Conservation (phyloP, 2,797 vertebrate genomes). For the Leuciscus waleckii region DNA sequence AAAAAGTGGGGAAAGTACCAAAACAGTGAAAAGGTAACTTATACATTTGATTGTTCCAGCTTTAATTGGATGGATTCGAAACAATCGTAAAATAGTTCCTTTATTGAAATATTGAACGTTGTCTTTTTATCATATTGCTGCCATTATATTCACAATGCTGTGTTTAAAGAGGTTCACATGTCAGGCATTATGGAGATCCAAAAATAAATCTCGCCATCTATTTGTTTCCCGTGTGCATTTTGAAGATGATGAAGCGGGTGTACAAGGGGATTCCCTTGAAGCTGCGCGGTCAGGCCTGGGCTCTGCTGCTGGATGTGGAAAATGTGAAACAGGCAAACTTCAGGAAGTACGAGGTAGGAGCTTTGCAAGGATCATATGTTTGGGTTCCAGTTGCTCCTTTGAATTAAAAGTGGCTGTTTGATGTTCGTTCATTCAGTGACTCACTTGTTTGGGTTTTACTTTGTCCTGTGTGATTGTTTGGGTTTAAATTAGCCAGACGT, state of each 20-base stretch:
- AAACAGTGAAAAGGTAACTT: slow-evolving; percentile 84
- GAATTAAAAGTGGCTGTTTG: slow-evolving; percentile 17
- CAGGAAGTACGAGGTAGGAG: slow-evolving; percentile 86
- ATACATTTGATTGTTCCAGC: not conserved
- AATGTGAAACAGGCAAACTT: slow-evolving; percentile 83
- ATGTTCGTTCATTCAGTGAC: not conserved
- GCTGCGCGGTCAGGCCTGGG: slow-evolving; percentile 87
- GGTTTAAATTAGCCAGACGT: slow-evolving; percentile 11
- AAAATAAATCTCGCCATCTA: not conserved
- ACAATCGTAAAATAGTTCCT: not conserved
- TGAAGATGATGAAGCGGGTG: slow-evolving; percentile 83
- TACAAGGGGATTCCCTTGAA: slow-evolving; percentile 89
- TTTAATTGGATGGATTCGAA: not conserved
- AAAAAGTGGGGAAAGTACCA: slow-evolving; percentile 89
- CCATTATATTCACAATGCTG: not conserved
- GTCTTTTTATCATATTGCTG: not conserved
- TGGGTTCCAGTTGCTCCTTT: not conserved
- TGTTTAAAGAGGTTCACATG: not conserved
- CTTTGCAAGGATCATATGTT: not conserved
- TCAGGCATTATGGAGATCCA: not conserved
- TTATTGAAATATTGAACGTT: not conserved
- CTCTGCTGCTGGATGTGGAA: slow-evolving; percentile 83
- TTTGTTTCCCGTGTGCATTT: slow-evolving; percentile 53
- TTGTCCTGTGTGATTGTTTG: slow-evolving; percentile 21
- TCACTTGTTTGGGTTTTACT: slow-evolving; percentile 43